These are phyloP conservation scores for Himalopsyche japonica DNA, from an alignment of 2,888 invertebrate genomes.

Conservation along the genomic window DNA sequence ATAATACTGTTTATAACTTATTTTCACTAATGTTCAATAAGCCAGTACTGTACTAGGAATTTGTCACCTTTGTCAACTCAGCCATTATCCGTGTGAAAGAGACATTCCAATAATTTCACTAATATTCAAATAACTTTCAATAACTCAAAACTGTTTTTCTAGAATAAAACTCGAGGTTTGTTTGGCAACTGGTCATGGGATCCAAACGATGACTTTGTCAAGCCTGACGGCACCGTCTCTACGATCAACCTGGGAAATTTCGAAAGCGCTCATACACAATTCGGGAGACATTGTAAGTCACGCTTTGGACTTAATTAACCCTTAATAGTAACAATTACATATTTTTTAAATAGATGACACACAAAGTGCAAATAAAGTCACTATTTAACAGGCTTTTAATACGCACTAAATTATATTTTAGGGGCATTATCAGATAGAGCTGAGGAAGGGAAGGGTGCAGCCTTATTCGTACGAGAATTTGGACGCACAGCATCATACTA, in stretches of 20 bases:
- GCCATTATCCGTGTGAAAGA: too few relatives aligned
- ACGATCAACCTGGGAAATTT: constrained; percentile 68
- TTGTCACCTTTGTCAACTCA: too few relatives aligned
- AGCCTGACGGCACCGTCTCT: constrained; percentile 69
- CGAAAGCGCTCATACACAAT: constrained; percentile 74
- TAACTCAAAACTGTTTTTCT: constrained; percentile 42
- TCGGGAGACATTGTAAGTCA: constrained; percentile 72
- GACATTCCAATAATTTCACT: too few relatives aligned
- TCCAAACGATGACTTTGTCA: constrained; percentile 76
- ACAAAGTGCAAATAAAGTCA: too few relatives aligned
- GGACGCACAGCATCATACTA: constrained; percentile 80
- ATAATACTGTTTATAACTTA: too few relatives aligned
- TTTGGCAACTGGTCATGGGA: constrained; percentile 92
- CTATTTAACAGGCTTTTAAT: too few relatives aligned
- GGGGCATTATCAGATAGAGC: constrained; percentile 83
- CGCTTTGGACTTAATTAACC: too few relatives aligned
- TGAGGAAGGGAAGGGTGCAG: constrained; percentile 70
- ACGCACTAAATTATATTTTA: constrained; percentile 46
- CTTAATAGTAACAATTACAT: too few relatives aligned
- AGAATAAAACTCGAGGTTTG: constrained; percentile 89
- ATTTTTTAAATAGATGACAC: too few relatives aligned
- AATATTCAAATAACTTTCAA: too few relatives aligned
- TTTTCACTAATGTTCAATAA: too few relatives aligned
- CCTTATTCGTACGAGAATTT: constrained; percentile 78
- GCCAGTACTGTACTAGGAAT: too few relatives aligned